Conservation (phyloP, 2,888 invertebrate genomes). For the Tetramorium bicarinatum region DNA sequence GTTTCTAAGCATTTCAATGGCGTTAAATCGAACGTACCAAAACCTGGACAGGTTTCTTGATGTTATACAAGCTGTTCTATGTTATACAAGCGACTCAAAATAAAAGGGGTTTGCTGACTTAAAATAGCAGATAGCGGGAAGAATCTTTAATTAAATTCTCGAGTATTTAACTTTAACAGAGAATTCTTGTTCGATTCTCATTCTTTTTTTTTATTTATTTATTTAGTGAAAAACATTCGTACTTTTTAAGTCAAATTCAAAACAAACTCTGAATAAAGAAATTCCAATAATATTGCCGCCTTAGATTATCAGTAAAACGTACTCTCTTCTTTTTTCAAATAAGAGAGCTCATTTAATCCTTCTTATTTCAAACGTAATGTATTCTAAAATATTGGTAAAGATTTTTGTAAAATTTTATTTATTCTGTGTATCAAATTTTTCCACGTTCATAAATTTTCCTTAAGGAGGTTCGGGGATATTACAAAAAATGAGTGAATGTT, state of each 20-base stretch:
- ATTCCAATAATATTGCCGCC: too few species aligned
- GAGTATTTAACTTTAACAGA: background rate
- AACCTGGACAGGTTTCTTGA: background rate
- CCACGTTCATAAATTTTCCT: background rate
- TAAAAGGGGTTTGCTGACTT: background rate
- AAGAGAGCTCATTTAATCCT: too few species aligned
- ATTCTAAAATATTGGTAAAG: constrained; percentile 5
- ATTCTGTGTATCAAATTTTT: background rate
- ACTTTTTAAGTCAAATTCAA: too few species aligned
- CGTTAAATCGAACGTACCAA: background rate
- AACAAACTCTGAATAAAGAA: too few species aligned
- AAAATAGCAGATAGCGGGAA: background rate
- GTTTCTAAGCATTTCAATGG: background rate
- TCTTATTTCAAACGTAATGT: background rate
- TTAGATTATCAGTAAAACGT: too few species aligned
- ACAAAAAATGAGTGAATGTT: too few species aligned
- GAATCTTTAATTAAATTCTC: background rate
- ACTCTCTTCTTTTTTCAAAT: too few species aligned
- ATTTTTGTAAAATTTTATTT: background rate
- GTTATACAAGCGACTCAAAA: background rate
- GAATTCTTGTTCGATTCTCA: background rate
- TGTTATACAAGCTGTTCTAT: background rate
- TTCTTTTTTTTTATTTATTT: too few species aligned
- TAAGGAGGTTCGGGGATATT: too few species aligned
- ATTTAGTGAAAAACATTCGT: too few species aligned